Evolutionary conservation across 2,888 invertebrate species (phyloP), one percentile per base, ranked within the genome.

Genomic region (Odontocolon sp.): DNA sequence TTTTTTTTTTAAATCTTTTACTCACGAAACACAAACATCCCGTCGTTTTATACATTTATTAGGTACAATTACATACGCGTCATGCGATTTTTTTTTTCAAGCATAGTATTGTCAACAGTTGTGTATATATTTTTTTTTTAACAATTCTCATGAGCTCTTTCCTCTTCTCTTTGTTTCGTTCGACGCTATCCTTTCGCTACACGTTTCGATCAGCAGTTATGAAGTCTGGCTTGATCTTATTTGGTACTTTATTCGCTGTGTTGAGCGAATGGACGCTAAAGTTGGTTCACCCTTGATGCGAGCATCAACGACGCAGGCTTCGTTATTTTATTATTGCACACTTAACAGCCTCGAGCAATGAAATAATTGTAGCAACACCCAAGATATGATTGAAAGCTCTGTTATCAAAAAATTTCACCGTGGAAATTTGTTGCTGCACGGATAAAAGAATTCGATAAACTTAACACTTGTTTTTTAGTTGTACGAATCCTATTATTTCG

Each of bases 91-190:
- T 69, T 69, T 64, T 83, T 81, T 83, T 86, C 87, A 85, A 89
- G 87, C 88, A 86, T 87, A 88, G 88, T 89, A 89, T 89, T 89
- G 89, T 89, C 89, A 89, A 89, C 86, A 85, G 85, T 88, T 89
- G 87, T 88, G 86, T 87, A 86, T 85, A 83, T 86, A 81, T 82
- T 82, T 82, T 63, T 61, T 69, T 70, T 56, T 66, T 23, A 72
- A 82, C 73, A 79, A 72, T 66, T 82, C 80, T 80, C 67, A 16
- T 52, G 69, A 79, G 67, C 77, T 73, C 47, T 47, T 16, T 69
- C 47, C 57, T 26, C 47, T 47, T 31, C 40, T 57, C 50, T 42
- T 71, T 63, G 38, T 42, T 61, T 50, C 40, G 59, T 56, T 66
- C 42, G 38, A 57, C 40, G 69, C 40, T 47, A 21, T 61, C 23